Conservation (phyloP, 2,113 vertebrate species). For the Sapajus apella region DNA sequence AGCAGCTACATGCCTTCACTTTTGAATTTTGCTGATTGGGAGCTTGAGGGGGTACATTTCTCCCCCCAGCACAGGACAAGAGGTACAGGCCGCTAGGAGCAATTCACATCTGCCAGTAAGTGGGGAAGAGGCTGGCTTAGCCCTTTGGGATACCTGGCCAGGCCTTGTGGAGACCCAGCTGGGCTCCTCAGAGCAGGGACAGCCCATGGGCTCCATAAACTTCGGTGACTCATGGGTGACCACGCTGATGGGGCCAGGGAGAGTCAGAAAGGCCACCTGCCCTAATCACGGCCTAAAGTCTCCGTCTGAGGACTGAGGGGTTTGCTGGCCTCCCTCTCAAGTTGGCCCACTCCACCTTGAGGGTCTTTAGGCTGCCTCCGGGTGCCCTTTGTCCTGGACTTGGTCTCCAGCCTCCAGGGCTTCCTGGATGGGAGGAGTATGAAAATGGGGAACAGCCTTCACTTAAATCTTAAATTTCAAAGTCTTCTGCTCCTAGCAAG, state of each 20-base stretch:
- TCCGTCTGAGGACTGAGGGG: neutral
- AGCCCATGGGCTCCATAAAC: neutral
- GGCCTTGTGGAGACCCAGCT: no score
- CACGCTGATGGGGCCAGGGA: accelerated
- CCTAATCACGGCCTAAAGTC: neutral
- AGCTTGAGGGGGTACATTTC: no score
- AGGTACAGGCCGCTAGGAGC: neutral
- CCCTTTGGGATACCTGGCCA: neutral
- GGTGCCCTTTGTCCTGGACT: neutral
- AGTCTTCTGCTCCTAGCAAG: neutral
- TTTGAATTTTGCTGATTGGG: neutral
- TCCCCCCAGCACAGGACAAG: neutral
- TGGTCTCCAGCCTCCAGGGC: neutral
- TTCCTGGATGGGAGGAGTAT: neutral
- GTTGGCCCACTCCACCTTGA: neutral
- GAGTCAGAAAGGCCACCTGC: neutral
- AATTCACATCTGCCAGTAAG: neutral
- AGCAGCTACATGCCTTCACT: neutral
- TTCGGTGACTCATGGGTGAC: neutral
- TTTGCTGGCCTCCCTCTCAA: neutral
- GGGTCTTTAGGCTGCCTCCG: neutral
- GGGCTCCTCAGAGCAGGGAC: neutral
- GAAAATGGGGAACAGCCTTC: neutral
- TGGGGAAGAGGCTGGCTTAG: neutral
- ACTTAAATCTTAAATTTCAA: neutral